A percentile compares a stretch with the other conserved stretches of the same genome.
Conservation (phyloP, 2,888 invertebrate genomes). For the Calliscelio sp. region DNA sequence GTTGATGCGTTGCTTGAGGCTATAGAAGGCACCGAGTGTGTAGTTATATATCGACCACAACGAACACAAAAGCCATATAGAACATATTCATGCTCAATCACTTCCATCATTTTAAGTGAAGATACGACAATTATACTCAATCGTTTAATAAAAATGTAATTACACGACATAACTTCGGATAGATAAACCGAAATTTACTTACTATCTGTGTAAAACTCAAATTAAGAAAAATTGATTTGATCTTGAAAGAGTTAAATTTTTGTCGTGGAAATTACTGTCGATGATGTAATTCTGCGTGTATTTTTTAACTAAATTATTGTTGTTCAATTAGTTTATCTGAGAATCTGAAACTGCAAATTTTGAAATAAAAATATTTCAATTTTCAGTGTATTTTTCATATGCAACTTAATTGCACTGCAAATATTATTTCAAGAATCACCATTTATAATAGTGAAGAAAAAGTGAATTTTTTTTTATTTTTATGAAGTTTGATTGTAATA, state of each 20-base stretch:
- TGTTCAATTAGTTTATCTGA: no score
- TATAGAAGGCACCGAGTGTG: conserved; percentile 49
- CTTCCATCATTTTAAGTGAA: conserved; percentile 62
- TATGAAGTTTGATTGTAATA: neutral
- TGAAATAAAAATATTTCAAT: no score
- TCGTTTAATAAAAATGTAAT: conserved; percentile 62
- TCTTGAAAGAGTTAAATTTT: neutral
- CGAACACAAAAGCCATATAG: conserved; percentile 59
- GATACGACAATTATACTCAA: conserved; percentile 62
- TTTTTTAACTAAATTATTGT: no score
- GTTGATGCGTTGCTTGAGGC: conserved; percentile 62
- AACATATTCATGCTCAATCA: conserved; percentile 69
- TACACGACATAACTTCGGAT: conserved; percentile 24
- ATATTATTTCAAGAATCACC: no score
- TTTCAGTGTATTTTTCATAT: no score
- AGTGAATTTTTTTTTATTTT: neutral
- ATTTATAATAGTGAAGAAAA: no score
- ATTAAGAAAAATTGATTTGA: neutral
- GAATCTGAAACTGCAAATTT: no score
- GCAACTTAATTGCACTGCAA: no score
- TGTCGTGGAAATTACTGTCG: no score
- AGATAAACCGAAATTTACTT: conserved; percentile 34
- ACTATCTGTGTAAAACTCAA: neutral
- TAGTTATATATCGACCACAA: conserved; percentile 63
- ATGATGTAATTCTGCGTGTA: no score